Conservation (phyloP, 2,113 vertebrate genomes). For the Prionailurus bengalensis region DNA sequence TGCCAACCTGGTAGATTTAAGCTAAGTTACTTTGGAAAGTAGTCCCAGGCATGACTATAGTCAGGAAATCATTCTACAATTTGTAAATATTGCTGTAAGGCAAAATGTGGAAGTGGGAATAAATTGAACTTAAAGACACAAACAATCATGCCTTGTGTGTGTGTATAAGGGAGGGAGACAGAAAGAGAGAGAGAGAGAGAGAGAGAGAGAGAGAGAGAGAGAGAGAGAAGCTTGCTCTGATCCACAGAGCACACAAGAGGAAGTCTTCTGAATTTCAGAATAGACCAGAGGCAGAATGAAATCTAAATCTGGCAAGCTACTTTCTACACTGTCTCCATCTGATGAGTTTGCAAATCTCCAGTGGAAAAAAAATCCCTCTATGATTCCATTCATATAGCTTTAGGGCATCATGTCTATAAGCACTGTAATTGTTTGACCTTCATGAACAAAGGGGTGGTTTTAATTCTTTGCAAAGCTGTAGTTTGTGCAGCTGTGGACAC, state of each 20-base stretch:
- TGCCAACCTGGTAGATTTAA: conserved; percentile 50
- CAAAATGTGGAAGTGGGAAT: conserved; percentile 8
- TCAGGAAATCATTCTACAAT: conserved; percentile 4
- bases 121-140: conserved; percentile 55
- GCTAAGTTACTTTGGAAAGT: conserved; percentile 54
- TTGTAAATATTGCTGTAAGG: conserved; percentile 36
- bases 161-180: too few relatives aligned
- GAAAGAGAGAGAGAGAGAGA: accelerated
- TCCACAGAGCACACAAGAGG: conserved; percentile 5
- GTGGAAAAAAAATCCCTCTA: not conserved
- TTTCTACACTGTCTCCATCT: conserved; percentile 34
- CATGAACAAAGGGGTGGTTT: conserved; percentile 26
- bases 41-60: not conserved
- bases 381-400: conserved; percentile 24
- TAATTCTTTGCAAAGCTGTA: conserved; percentile 55
- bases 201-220: not conserved
- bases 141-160: not conserved
- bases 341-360: conserved; percentile 64
- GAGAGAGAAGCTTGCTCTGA: not conserved
- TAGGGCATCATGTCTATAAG: conserved; percentile 45
- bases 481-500: conserved; percentile 66
- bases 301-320: not conserved
- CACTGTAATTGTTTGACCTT: conserved; percentile 18
- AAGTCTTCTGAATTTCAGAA: conserved; percentile 68
- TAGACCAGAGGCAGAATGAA: conserved; percentile 21